Evolutionary conservation across 1,140 invertebrate species (phyloP), one percentile per base, ranked within the genome.

Genomic region (Drosophila parabipectinata): DNA sequence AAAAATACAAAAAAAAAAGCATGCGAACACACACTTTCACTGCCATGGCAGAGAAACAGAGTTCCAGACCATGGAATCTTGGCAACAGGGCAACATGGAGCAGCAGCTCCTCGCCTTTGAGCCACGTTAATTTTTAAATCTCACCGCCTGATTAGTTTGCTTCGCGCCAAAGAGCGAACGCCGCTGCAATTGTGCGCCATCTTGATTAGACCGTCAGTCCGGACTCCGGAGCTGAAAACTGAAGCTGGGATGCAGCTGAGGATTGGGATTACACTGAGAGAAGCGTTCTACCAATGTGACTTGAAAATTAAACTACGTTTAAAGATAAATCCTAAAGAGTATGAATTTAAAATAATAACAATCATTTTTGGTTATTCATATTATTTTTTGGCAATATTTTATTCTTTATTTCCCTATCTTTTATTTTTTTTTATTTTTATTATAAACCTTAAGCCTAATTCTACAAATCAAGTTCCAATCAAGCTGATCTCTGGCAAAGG

Each of bases 81-180:
- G 39, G 39, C 8, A 41, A n/a, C 39, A 14, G 3, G 41, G 41
- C 8, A 41, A n/a, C 39, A 14, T 8, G 41, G 41, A 8, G 41
- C 41, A 44, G 41, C 18, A 37, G 51, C 66, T 58, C 45, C 41
- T 59, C 34, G 83, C 72, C 72, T 79, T 32, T 60, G 75, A 75
- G 84, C 84, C 78, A 89, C 63, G 83, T 88, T 90, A 87, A 91
- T 90, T 91, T 91, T 91, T 91, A 90, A 91, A 91, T 91, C 90
- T 91, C 90, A 91, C 90, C 90, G 90, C 90, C 90, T 91, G 90
- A 91, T 91, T 91, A 91, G 90, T 88, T 91, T 87, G 73, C 76
- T 74, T 73, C 59, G 73, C 63, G 75, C 69, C 66, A 55, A 62
- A 77, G 54, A 59, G 59, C 54, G 50, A 81, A 77, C 55, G 63